Evolutionary conservation across 2,888 invertebrate species (phyloP), one percentile per base, ranked within the genome.

Genomic region (Norana najaformis): DNA sequence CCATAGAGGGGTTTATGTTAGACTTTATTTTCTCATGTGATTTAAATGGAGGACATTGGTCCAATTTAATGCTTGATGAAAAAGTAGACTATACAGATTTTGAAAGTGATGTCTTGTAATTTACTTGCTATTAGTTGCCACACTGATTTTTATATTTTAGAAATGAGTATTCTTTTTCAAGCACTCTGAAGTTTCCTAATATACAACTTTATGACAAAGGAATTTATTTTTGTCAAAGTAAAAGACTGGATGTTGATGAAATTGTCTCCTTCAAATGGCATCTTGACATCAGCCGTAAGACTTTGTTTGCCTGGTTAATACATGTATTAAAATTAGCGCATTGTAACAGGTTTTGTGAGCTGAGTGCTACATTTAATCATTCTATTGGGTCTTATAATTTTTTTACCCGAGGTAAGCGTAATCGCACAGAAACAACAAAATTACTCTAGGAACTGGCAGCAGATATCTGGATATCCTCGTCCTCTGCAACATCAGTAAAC

Each of bases 161-260:
- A 37, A 85, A 85, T 85, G 85, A 85, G 11, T 85, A 85, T 85
- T 85, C 85, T 23, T 1, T 85, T 85, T 85, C 85, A 85, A 85
- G 37, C 85, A 85, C 36, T 36, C 85, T 85, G 85, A 85, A 16
- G 16, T 36, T 85, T 6, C 20, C 85, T 23, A 36, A 23, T 85
- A 20, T 85, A 35, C 85, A 36, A 35, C 23, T 85, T 18, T 30
- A 36, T 23, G 85, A 85, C 37, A 37, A 36, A 36, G 85, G 85
- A 85, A 37, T 36, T 37, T 85, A 85, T 85, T 8, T 36, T 37
- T 85, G 85, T 37, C 85, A 16, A 85, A 35, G 85, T 37, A 18
- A 85, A 23, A 36, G 85, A 35, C 36, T 85, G 36, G 85, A 36
- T 85, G 85, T 20, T 85, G 85, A 37, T 85, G 85, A 85, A 35